Conservation (phyloP, 2,888 invertebrate genomes). For the Mechanitis messenoides region DNA sequence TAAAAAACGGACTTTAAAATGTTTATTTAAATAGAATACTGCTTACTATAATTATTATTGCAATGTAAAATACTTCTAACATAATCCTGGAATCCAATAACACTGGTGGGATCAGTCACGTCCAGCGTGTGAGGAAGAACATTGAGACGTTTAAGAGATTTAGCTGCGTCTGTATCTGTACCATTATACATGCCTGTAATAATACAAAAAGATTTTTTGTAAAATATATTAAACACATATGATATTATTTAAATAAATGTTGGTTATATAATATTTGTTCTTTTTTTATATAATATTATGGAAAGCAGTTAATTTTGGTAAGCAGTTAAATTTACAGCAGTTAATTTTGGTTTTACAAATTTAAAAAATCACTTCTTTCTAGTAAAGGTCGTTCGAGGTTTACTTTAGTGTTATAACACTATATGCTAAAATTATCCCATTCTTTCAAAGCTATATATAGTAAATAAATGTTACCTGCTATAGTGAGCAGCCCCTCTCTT, state of each 20-base stretch:
- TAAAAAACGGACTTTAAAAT: background rate
- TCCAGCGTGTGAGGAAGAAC: constrained; percentile 78
- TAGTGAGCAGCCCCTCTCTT: constrained; percentile 81
- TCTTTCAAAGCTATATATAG: background rate
- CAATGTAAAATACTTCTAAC: constrained; percentile 64
- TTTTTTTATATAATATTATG: too few relatives aligned
- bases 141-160: constrained; percentile 55
- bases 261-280: too few relatives aligned
- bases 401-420: too few relatives aligned
- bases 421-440: background rate
- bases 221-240: background rate
- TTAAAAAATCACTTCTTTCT: too few relatives aligned
- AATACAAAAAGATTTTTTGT: too few relatives aligned
- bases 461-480: constrained; percentile 75
- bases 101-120: constrained; percentile 78
- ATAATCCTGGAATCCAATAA: constrained; percentile 67
- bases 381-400: too few relatives aligned
- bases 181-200: constrained; percentile 71
- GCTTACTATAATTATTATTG: constrained; percentile 73
- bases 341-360: too few relatives aligned
- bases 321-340: too few relatives aligned
- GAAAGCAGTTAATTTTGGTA: too few relatives aligned
- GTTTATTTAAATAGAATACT: background rate
- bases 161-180: constrained; percentile 65
- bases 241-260: too few relatives aligned